Evolutionary conservation across 92 coral and sea anemone genomes (phyloP).

Genomic region (Heteractis magnifica): DNA sequence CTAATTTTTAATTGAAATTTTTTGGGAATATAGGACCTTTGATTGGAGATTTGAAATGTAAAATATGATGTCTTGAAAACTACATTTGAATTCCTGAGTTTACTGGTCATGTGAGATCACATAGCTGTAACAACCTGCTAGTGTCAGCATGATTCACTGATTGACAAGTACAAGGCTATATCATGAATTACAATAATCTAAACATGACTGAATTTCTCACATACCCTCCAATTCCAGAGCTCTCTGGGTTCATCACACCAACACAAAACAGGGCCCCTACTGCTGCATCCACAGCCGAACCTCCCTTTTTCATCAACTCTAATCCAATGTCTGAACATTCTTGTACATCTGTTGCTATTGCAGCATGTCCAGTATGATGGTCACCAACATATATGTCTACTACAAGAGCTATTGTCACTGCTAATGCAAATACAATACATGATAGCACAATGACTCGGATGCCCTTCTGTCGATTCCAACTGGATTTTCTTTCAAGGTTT

Average conservation of each 20-base stretch:
- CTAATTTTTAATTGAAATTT: no score
- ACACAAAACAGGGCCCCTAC: constrained; percentile 84
- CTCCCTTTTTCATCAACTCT: constrained; percentile 80
- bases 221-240: constrained; percentile 94
- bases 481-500: constrained; percentile 1
- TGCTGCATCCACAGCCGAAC: constrained; percentile 96
- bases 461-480: constrained; percentile 54
- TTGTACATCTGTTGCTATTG: constrained; percentile 85
- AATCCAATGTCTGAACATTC: constrained; percentile 79
- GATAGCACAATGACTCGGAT: constrained; percentile 70
- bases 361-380: constrained; percentile 88
- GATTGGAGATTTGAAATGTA: no score
- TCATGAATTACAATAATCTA: neutral
- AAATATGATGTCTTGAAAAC: no score
- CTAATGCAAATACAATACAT: constrained; percentile 77
- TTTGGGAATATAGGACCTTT: no score
- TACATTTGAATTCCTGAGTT: no score
- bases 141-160: no score
- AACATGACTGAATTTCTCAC: neutral
- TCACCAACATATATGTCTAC: constrained; percentile 71
- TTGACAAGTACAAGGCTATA: no score
- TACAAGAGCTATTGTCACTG: constrained; percentile 72
- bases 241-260: constrained; percentile 94
- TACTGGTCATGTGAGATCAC: no score
- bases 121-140: no score